Conservation (phyloP, 2,113 vertebrate species). For the Mormyrus lacerda region DNA sequence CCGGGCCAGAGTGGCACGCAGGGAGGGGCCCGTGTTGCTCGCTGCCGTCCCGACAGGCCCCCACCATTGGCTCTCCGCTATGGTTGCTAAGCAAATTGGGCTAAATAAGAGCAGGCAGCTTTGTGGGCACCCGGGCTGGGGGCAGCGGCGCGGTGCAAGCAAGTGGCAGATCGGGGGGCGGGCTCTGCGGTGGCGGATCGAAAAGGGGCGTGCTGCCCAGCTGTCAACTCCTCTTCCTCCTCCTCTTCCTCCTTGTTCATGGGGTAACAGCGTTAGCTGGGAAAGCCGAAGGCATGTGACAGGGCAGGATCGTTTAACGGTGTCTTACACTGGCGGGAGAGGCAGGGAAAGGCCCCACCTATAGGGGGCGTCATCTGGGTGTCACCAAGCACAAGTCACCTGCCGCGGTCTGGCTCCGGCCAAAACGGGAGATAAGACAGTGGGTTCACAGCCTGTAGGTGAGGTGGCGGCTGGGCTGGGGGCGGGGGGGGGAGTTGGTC, state of each 20-base stretch:
- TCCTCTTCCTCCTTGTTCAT: neutral
- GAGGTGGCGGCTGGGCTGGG: neutral
- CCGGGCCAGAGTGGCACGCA: neutral
- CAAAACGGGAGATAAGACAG: neutral
- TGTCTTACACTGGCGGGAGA: neutral
- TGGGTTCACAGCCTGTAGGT: neutral
- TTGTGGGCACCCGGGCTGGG: slow-evolving; percentile 56
- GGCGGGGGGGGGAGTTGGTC: neutral
- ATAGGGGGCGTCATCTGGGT: neutral
- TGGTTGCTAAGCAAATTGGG: slow-evolving; percentile 60
- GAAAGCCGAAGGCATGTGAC: neutral
- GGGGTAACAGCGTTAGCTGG: neutral
- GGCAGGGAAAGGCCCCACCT: neutral
- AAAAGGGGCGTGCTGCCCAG: neutral
- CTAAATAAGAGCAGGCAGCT: slow-evolving; percentile 54
- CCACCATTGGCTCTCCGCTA: slow-evolving; percentile 62
- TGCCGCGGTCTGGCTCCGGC: neutral
- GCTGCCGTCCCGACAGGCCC: slow-evolving; percentile 46
- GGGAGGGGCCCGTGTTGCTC: slow-evolving; percentile 10
- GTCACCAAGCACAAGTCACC: neutral
- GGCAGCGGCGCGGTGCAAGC: slow-evolving; percentile 35
- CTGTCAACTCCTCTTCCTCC: neutral
- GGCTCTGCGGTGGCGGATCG: no score
- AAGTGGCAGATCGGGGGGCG: neutral
- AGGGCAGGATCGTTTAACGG: neutral